Base-by-base conservation (phyloP, 1,140 invertebrate species). In the Cyrtorhinus lividipennis region DNA sequence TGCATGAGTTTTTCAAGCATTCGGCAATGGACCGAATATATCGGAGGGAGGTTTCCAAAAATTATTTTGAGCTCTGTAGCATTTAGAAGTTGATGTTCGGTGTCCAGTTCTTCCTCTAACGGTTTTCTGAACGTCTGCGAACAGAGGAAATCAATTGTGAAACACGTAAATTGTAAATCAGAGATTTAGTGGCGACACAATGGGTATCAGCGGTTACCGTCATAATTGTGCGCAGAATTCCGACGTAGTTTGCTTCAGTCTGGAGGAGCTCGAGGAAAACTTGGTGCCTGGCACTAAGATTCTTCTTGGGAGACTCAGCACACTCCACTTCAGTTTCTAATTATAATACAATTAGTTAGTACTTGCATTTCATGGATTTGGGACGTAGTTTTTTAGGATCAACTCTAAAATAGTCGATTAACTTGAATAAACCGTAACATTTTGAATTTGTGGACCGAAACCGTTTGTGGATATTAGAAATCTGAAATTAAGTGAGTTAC, bases 241-340 rank as follows among this genome's bases (percentile, higher is more conserved):
- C 85, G 53, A 98, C 92, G 78, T 98, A 99, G 79, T 98, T 98
- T 27, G 83, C 88, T 75, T 99, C 95, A 8, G 95, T 99, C 73
- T 96, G 90, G 26, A 92, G 81, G 56, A 99, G 78, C 76, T 99
- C 95, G 72, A 90, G 81, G 69, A 95, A 95, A 44, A 93, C 89
- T 76, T 90, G 87, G 71, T 90, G 85, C 56, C 92, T 76, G 1
- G 86, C 81, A 18, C 88, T 86, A 68, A 87, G 77, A 67, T 81
- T 79, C 69, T 85, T 85, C 63, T 81, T 74, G 30, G 79, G 76
- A 30, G 80, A 24, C 24, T 58, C 56, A 46, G 27, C 56, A 8
- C 22, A 75, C 26, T 79, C 77, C 66, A 74, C 71, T 70, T 81
- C 79, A 30, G 76, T 72, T 65, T 79, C 65, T 65, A n/a, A n/a